Percentiles rank a stretch among this genome's conserved stretches.
Conservation (phyloP, 1,140 invertebrate species). For the Zaprionus africanus region DNA sequence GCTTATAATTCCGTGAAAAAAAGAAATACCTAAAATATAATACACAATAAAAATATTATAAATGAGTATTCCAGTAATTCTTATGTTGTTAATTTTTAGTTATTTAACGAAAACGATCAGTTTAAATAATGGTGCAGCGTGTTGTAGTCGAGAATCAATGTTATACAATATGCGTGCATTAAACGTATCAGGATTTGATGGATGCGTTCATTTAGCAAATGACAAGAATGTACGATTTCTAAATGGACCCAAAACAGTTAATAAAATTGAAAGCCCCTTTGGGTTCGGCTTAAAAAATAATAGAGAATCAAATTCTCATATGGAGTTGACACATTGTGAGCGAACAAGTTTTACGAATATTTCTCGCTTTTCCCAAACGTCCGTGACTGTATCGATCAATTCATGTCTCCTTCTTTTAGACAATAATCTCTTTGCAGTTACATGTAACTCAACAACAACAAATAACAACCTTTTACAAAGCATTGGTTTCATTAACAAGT, state of each 20-base stretch:
- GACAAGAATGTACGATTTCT: background rate
- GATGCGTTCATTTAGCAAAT: conserved; percentile 9
- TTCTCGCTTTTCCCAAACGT: conserved; percentile 7
- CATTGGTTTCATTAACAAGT: conserved; percentile 58
- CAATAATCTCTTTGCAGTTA: conserved; percentile 19
- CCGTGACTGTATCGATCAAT: conserved; percentile 5
- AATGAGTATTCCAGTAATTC: conserved; percentile 29
- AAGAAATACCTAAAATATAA: background rate
- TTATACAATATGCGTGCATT: conserved; percentile 11
- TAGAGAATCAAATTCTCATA: background rate
- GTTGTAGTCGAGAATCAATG: conserved; percentile 22
- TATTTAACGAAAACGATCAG: conserved; percentile 19
- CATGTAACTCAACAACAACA: conserved; percentile 1
- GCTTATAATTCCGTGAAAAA: background rate
- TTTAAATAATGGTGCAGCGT: background rate
- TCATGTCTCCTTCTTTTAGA: conserved; percentile 35
- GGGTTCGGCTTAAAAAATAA: conserved; percentile 22
- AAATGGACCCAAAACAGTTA: background rate
- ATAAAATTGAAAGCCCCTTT: conserved; percentile 21
- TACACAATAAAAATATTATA: conserved; percentile 11
- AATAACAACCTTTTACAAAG: background rate
- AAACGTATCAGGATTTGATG: conserved; percentile 8
- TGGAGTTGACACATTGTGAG: conserved; percentile 12
- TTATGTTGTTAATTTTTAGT: conserved; percentile 41
- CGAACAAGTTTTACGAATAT: conserved; percentile 15